These are phyloP conservation scores for Tetropium fuscum DNA, from an alignment of 2,888 invertebrate genomes.

Conservation along the genomic window DNA sequence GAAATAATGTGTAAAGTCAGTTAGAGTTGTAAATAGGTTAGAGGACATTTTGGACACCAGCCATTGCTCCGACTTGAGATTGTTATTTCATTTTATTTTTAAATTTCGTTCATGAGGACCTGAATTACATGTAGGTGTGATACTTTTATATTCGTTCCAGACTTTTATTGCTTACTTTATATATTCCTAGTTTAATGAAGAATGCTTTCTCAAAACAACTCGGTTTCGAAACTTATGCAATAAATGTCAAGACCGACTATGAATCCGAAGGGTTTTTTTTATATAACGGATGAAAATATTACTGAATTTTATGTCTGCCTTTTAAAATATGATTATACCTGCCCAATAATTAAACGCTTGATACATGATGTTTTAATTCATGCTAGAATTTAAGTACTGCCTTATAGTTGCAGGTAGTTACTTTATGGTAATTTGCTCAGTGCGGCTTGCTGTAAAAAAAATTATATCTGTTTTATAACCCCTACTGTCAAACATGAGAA, in stretches of 20 bases:
- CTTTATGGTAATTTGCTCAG: too few species aligned
- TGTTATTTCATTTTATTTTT: conserved; percentile 49
- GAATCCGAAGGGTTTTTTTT: neutral
- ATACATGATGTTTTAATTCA: too few species aligned
- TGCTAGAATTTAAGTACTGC: too few species aligned
- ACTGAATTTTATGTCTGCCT: neutral
- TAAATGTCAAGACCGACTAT: conserved; percentile 9
- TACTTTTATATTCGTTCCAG: conserved; percentile 39
- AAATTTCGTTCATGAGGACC: conserved; percentile 45
- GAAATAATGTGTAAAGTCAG: conserved; percentile 10
- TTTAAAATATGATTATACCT: conserved; percentile 2
- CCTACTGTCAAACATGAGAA: too few species aligned
- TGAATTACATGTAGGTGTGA: conserved; percentile 48
- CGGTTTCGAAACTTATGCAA: conserved; percentile 8
- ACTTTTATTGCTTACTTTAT: conserved; percentile 33
- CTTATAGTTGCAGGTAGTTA: too few species aligned
- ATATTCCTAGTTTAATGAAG: conserved; percentile 23
- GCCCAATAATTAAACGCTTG: conserved; percentile 3
- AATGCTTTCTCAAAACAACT: conserved; percentile 12
- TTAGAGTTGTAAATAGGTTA: conserved; percentile 18
- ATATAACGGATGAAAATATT: neutral
- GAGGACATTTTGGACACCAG: conserved; percentile 48
- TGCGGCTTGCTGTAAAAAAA: too few species aligned
- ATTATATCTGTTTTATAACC: too few species aligned
- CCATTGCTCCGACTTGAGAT: conserved; percentile 40